These are phyloP conservation scores for Paralvinella palmiformis DNA, from an alignment of 1,140 invertebrate genomes.

Conservation along the genomic window DNA sequence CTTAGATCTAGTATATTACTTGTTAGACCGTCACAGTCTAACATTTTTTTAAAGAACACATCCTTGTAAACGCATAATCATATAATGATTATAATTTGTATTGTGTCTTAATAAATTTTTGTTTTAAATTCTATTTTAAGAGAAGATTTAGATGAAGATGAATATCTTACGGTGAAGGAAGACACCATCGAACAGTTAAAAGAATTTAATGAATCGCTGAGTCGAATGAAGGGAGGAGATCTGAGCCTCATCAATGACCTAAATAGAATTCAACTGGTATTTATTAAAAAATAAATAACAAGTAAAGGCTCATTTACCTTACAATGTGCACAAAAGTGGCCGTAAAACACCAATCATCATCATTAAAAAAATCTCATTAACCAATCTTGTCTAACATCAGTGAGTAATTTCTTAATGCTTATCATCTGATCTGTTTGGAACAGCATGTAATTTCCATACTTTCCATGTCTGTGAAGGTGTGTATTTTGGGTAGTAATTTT, in stretches of 20 bases:
- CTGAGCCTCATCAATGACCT: conserved; percentile 65
- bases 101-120: background rate
- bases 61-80: too few species aligned
- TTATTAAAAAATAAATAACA: conserved; percentile 21
- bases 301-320: too few species aligned
- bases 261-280: conserved; percentile 62
- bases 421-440: too few species aligned
- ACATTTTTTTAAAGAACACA: background rate
- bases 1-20: background rate
- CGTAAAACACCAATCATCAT: too few species aligned
- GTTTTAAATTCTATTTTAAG: conserved; percentile 37
- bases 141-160: conserved; percentile 59
- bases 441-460: too few species aligned
- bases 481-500: too few species aligned
- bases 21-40: background rate
- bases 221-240: conserved; percentile 61
- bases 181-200: conserved; percentile 70
- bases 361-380: too few species aligned
- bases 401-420: too few species aligned
- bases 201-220: conserved; percentile 66
- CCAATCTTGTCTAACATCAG: too few species aligned
- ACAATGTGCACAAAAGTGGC: too few species aligned
- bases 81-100: background rate
- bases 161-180: conserved; percentile 66
- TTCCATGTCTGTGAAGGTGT: too few species aligned